Base-by-base conservation (phyloP, 2,113 vertebrate genomes). In the Nyctibius bracteatus region DNA sequence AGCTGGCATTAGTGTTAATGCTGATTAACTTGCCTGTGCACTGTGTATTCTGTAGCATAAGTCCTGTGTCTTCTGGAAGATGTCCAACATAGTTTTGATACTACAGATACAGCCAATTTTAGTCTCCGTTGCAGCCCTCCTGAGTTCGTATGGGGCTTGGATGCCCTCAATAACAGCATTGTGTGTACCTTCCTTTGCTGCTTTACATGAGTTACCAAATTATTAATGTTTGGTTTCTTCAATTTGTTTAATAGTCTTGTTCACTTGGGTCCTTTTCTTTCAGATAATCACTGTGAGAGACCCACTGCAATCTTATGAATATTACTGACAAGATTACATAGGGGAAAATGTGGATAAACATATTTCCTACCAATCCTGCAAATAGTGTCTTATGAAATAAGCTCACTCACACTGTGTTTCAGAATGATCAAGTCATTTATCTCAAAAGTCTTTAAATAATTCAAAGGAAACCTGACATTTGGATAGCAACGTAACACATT, bases 381-480 rank as follows among this genome's bases (percentile, higher is more conserved):
- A 96, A 88, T 78, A 92, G 88, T 84, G 92, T 92, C 63, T 70
- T 59, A 78, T 35, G 59, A 96, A 84, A 92, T 59, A 81, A 92
- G 23, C 35, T 94, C 10, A 1, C 22, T 92, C 39, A 71, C 51
- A 55, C n/a, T 43, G 51, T 52, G 59, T 41, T 83, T 94, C 47
- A 73, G 59, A 94, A 90, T 30, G 14, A 95, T 86, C 54, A n/a
- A 88, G 71, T 92, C 9, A 83, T 94, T 96, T 92, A 62, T 81
- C 55, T 93, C 51, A 47, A 10, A 62, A 55, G 59, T 88, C 58
- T 85, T 95, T 92, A 92, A 93, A 91, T 94, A 92, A 94, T 94
- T 94, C 72, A 89, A 37, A 88, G 77, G 46, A 88, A 94, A 74
- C 20, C 21, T 78, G 75, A 81, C 68, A 78, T 94, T 91, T 86